Evolutionary conservation across 2,888 invertebrate species (phyloP).

Genomic region (Ochlodes sylvanus): DNA sequence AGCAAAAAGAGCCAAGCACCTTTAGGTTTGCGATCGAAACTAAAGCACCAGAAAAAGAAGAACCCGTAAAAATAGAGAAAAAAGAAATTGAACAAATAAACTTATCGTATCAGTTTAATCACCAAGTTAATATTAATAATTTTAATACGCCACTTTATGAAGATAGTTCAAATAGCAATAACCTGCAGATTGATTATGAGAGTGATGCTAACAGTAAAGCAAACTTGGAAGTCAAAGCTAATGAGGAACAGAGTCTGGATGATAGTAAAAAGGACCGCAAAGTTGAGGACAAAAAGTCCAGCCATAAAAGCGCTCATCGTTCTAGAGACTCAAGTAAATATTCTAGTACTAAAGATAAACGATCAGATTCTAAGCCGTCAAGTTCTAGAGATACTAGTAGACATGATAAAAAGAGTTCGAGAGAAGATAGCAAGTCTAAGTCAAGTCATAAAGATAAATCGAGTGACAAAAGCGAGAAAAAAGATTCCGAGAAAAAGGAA

Average conservation of each 20-base stretch:
- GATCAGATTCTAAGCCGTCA: slow-evolving; percentile 70
- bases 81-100: slow-evolving; percentile 61
- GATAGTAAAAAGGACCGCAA: slow-evolving; percentile 69
- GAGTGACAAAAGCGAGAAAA: slow-evolving; percentile 66
- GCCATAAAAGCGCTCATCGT: slow-evolving; percentile 70
- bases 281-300: slow-evolving; percentile 64
- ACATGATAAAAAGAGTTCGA: slow-evolving; percentile 69
- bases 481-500: slow-evolving; percentile 54
- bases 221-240: slow-evolving; percentile 64
- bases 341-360: slow-evolving; percentile 73
- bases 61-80: slow-evolving; percentile 59
- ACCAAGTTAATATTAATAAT: slow-evolving; percentile 71
- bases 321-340: slow-evolving; percentile 74
- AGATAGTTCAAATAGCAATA: slow-evolving; percentile 78
- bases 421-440: slow-evolving; percentile 71
- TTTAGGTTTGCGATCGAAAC: slow-evolving; percentile 74
- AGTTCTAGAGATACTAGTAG: slow-evolving; percentile 69
- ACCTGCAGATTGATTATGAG: slow-evolving; percentile 77
- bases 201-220: slow-evolving; percentile 78
- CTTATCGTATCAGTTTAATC: slow-evolving; percentile 69
- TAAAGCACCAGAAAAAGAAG: slow-evolving; percentile 64
- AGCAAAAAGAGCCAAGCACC: slow-evolving; percentile 67
- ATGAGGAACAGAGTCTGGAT: slow-evolving; percentile 63
- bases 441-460: slow-evolving; percentile 66
- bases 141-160: slow-evolving; percentile 73